Base-by-base conservation (phyloP, 2,113 vertebrate genomes). In the Oncorhynchus mykiss region DNA sequence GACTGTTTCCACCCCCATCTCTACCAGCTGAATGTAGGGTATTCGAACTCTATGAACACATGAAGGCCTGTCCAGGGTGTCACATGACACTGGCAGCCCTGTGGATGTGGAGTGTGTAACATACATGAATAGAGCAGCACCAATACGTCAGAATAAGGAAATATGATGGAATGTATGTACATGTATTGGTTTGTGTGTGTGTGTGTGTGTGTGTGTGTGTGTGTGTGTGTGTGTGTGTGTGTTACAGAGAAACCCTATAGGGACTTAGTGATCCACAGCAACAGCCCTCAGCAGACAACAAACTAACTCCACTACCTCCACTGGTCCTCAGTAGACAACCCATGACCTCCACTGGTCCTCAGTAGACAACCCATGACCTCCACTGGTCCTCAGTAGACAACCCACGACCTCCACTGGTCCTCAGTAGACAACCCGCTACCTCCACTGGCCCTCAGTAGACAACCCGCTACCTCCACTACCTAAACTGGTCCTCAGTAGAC, bases 61-160 rank as follows among this genome's bases (percentile, higher is more conserved):
- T 49, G 79, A 66, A 49, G 59, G 70, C 80, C 78, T 86, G 77
- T 39, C 1, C 34, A 39, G 34, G 49, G 49, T 16, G 11, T 13
- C 11, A 78, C 74, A 73, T 71, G 81, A 85, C 82, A 77, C 3
- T 7, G 72, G 86, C 71, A 78, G 81, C 70, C 74, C 71, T 59
- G 82, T 27, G 12, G 78, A 80, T 73, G 34, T 39, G 4, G 78
- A 72, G 49, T 65, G 67, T 13, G 0, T 39, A 39, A 39, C 6
- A 39, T 0, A 39, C 7, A 39, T 39, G 71, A 69, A 70, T 9
- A 81, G 71, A 81, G 72, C 70, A 18, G 34, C 64, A 77, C 59
- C 70, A 73, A 22, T 4, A 22, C 59, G 0, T 7, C 59, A 22
- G 59, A 60, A 14, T 20, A 14, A 51, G 4, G 49, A 16, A 13